Percentiles rank a stretch among this genome's conserved stretches.
Conservation (phyloP, 2,888 invertebrate species). For the Strigamia maritima region DNA sequence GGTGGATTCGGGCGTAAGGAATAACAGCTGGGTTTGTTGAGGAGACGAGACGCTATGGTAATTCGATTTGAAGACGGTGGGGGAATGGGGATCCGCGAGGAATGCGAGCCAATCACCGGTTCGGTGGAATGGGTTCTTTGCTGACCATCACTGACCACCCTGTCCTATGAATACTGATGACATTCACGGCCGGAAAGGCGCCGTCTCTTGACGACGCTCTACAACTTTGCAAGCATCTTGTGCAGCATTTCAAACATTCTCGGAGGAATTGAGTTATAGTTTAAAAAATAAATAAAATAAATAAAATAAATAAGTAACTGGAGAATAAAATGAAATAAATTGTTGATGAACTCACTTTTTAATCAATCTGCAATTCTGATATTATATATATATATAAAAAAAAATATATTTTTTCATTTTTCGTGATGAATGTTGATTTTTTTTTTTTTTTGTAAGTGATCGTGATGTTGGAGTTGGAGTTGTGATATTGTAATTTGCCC, state of each 20-base stretch:
- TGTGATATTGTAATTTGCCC: neutral
- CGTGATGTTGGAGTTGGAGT: neutral
- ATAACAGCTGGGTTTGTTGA: neutral
- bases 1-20: neutral
- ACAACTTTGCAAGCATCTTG: neutral
- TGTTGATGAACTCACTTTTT: too few species aligned
- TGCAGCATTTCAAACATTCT: neutral
- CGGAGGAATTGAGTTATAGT: neutral
- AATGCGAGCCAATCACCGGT: constrained; percentile 12
- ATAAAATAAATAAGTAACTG: neutral
- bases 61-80: neutral
- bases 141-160: constrained; percentile 1
- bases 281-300: too few species aligned
- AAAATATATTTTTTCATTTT: too few species aligned
- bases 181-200: neutral
- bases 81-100: neutral
- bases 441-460: neutral
- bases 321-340: too few species aligned
- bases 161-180: constrained; percentile 24
- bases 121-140: constrained; percentile 7
- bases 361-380: neutral
- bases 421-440: too few species aligned
- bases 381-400: neutral
- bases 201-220: neutral
- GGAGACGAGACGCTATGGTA: neutral